Base-by-base conservation (phyloP, 1,140 invertebrate genomes). In the Lordiphosa clarofinis region DNA sequence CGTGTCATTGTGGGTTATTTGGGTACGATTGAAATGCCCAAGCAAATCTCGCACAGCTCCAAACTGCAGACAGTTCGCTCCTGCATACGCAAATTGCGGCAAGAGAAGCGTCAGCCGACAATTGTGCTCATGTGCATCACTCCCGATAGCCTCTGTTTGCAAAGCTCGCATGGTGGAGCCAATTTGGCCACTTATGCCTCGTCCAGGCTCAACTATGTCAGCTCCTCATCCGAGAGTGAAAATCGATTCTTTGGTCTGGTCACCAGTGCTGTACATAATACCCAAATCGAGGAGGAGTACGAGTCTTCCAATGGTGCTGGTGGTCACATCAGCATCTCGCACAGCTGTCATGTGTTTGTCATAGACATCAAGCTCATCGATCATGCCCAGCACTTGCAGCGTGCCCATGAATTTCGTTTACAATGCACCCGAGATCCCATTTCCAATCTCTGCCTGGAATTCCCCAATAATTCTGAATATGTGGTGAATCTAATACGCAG, bases 341-440 rank as follows among this genome's bases (percentile, higher is more conserved):
- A 96, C 84, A 97, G 96, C 36, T 98, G 97, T 87, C 97, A 99
- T 89, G 96, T 98, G 0, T 99, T 99, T 88, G 96, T 96, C 61
- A 94, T 98, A 10, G 96, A 98, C 82, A 93, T 95, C 0, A 94
- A 96, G 81, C 90, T 96, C 37, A 92, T 93, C 0, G 95, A 97
- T 87, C 94, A 98, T 88, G 91, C 91, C 35, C 92, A 94, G 31
- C 97, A 98, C 90, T 89, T 91, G 19, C 89, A 91, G n/a, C 92
- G 94, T 87, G 95, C 95, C 1, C 92, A 92, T 61, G 92, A 92
- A 56, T 97, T 97, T 90, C 93, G 93, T 72, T 92, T 97, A 40
- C 90, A 91, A n/a, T 97, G 96, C 82, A 94, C 94, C 1, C 89
- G 92, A 49, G 92, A 94, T 90, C 90, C 92, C 37, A 91, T 93